phyloP scores from a whole-genome alignment of 64 coral and sea anemone species.

The Astreopora myriophthalma region DNA sequence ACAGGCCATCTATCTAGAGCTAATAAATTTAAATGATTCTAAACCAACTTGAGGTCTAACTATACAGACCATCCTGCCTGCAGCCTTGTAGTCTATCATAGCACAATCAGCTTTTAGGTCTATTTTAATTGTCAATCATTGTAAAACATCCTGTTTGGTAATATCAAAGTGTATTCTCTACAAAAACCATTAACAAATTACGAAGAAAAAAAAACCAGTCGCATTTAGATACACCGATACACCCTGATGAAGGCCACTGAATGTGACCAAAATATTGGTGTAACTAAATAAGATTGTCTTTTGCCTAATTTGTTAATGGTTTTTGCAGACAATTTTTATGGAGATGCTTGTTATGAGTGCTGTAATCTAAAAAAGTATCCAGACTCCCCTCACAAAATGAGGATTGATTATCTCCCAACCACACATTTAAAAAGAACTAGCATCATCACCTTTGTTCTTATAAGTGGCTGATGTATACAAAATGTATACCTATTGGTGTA shows the following conservation, averaged over 20 bases:
- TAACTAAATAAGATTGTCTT: not conserved
- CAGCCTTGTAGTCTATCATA: not conserved
- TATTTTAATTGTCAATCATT: not conserved
- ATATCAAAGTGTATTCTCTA: not conserved
- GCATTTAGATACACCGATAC: not conserved
- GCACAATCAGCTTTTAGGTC: not conserved
- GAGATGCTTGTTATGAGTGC: not conserved
- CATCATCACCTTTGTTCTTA: not conserved
- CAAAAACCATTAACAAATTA: not conserved
- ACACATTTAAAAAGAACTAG: not conserved
- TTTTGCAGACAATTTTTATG: not conserved
- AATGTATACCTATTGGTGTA: not conserved
- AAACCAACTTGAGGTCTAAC: not conserved
- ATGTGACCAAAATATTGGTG: not conserved
- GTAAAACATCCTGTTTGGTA: not conserved
- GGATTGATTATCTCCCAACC: not conserved
- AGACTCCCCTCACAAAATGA: not conserved
- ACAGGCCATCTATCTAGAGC: not conserved
- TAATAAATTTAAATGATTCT: not conserved
- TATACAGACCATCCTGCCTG: not conserved
- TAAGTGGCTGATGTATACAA: not conserved
- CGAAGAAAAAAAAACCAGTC: not conserved
- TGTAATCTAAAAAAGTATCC: not conserved
- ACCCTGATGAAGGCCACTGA: not conserved
- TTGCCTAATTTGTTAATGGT: not conserved